Percentiles rank a stretch among this genome's conserved stretches.
Evolutionary conservation across 1,140 invertebrate genomes (phyloP).

Genomic region (Glossosoma conforme): DNA sequence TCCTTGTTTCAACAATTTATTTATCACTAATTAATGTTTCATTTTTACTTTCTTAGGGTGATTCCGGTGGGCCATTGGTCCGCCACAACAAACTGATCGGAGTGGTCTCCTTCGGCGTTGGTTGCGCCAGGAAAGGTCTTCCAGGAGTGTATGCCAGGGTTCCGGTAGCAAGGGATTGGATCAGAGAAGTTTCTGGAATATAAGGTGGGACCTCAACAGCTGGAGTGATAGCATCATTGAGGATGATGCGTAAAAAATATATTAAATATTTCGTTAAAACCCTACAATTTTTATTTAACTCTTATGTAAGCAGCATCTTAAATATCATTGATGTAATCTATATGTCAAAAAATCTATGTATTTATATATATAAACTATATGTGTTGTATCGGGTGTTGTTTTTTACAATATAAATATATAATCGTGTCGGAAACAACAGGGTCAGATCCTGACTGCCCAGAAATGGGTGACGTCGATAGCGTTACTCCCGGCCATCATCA

Average conservation of each 20-base stretch:
- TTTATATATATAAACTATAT: too few relatives aligned
- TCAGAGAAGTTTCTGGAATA: conserved; percentile 35
- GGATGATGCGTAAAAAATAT: too few relatives aligned
- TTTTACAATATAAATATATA: too few relatives aligned
- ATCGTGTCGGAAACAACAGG: too few relatives aligned
- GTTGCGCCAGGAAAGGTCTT: conserved; percentile 49
- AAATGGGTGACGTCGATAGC: too few relatives aligned
- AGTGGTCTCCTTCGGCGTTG: conserved; percentile 56
- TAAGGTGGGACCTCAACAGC: too few relatives aligned
- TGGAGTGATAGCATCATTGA: too few relatives aligned
- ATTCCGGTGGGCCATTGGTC: conserved; percentile 44
- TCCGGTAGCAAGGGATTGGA: conserved; percentile 38
- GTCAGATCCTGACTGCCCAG: too few relatives aligned
- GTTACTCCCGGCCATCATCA: too few relatives aligned
- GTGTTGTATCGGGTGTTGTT: too few relatives aligned
- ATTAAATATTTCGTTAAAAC: not conserved
- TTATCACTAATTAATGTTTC: conserved; percentile 5
- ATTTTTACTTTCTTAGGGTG: conserved; percentile 40
- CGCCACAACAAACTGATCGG: conserved; percentile 46
- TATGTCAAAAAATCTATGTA: too few relatives aligned
- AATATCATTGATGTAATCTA: too few relatives aligned
- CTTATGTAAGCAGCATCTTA: not conserved
- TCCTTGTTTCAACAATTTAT: conserved; percentile 4
- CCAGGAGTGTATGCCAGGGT: conserved; percentile 61
- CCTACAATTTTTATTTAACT: not conserved